Conservation (phyloP, 2,113 vertebrate genomes). For the Aptenodytes forsteri region DNA sequence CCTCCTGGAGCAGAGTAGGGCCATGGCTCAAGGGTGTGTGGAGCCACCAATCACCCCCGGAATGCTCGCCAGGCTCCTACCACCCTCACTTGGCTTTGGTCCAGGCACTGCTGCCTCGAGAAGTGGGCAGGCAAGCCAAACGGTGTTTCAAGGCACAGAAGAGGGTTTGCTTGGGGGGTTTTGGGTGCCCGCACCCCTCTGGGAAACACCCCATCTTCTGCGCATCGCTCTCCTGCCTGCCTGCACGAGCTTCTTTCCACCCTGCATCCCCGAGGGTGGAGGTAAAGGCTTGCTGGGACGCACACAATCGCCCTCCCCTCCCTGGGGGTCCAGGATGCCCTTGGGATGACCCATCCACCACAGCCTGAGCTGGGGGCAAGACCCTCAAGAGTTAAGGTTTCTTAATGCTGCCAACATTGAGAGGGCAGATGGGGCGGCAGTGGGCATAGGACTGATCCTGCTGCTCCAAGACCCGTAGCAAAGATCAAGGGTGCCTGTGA, state of each 20-base stretch:
- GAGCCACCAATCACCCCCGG: background rate
- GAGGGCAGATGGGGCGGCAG: background rate
- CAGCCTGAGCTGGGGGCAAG: background rate
- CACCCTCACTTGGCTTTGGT: background rate
- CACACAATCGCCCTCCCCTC: background rate
- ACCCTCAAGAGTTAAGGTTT: background rate
- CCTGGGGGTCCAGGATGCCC: background rate
- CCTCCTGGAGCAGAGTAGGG: background rate
- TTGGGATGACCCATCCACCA: background rate
- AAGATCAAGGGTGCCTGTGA: background rate
- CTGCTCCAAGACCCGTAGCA: rapidly evolving
- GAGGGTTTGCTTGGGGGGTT: background rate
- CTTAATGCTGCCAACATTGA: background rate
- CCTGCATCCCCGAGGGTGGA: background rate
- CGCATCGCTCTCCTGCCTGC: background rate
- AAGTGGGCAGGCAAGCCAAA: rapidly evolving
- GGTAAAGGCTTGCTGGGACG: background rate
- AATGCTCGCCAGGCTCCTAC: rapidly evolving
- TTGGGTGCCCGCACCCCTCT: background rate
- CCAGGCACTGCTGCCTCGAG: background rate
- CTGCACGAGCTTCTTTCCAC: slow-evolving; percentile 54
- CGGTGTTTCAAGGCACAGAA: background rate
- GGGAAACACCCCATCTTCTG: background rate
- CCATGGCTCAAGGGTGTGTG: rapidly evolving
- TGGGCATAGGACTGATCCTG: rapidly evolving